These are phyloP conservation scores for Pinna nobilis DNA, from an alignment of 1,140 invertebrate genomes.

Conservation along the genomic window DNA sequence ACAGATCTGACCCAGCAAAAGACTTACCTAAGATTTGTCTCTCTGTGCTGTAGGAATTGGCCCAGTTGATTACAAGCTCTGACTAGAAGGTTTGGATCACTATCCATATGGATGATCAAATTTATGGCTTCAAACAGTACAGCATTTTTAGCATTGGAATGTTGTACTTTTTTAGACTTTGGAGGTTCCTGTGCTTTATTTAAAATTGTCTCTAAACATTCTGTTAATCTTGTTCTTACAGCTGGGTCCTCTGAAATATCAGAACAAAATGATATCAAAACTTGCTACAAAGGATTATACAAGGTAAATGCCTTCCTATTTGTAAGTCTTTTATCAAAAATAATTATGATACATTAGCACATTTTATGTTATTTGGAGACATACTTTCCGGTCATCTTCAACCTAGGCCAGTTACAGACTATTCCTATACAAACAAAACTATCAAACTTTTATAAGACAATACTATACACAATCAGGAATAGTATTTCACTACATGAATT, in stretches of 20 bases:
- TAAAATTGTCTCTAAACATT: slow-evolving; percentile 99
- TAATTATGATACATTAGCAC: too few species aligned
- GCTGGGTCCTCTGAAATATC: slow-evolving; percentile 90
- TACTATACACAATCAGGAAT: too few species aligned
- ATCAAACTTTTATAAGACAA: too few species aligned
- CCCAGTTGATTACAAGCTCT: slow-evolving; percentile 99
- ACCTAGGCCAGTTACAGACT: too few species aligned
- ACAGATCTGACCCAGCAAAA: too few species aligned
- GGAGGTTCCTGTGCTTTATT: slow-evolving; percentile 99
- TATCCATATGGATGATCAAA: slow-evolving; percentile 99
- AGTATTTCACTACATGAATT: too few species aligned
- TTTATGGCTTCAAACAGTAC: slow-evolving; percentile 99
- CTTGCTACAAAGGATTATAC: too few species aligned
- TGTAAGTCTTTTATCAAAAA: too few species aligned
- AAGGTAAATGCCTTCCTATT: too few species aligned
- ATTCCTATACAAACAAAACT: too few species aligned
- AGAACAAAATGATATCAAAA: slow-evolving; percentile 1
- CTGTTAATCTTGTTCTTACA: slow-evolving; percentile 94
- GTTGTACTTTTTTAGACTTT: slow-evolving; percentile 99
- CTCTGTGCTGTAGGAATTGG: slow-evolving; percentile 98
- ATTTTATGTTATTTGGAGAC: too few species aligned
- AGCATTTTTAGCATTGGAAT: slow-evolving; percentile 99
- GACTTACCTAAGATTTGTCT: slow-evolving; percentile 94
- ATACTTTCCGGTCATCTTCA: too few species aligned
- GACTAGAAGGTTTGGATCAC: slow-evolving; percentile 97